These are phyloP conservation scores for Achlya flavicornis DNA, from an alignment of 2,888 invertebrate species.

Conservation along the genomic window DNA sequence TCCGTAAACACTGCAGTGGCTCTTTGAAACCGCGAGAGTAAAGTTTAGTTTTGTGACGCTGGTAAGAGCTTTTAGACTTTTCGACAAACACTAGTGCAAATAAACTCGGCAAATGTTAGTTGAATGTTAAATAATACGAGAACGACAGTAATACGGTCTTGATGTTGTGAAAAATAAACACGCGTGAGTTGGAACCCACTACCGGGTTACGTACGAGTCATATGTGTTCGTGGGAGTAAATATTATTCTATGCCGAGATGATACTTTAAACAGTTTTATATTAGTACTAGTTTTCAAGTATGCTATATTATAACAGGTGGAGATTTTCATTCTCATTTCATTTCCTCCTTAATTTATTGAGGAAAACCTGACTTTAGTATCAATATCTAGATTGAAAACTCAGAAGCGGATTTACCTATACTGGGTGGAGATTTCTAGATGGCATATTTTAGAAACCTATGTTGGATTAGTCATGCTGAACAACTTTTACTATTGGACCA, in stretches of 20 bases:
- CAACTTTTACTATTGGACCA: no score
- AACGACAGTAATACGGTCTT: neutral
- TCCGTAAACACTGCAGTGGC: slow-evolving; percentile 21
- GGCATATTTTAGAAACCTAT: no score
- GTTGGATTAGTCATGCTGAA: no score
- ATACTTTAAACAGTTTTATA: neutral
- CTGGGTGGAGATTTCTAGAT: no score
- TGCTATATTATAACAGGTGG: no score
- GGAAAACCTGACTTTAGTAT: no score
- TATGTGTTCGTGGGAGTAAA: neutral
- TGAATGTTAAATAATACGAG: slow-evolving; percentile 20
- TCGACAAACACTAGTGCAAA: slow-evolving; percentile 21
- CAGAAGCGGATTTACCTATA: no score
- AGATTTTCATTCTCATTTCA: no score
- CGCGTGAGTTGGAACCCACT: neutral
- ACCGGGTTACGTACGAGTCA: neutral
- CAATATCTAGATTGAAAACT: no score
- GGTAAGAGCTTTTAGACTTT: slow-evolving; percentile 26
- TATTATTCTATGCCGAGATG: neutral
- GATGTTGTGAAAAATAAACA: slow-evolving; percentile 3
- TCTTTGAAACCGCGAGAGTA: slow-evolving; percentile 24
- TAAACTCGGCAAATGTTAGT: slow-evolving; percentile 23
- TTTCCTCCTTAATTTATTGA: no score
- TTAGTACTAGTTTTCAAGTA: no score
- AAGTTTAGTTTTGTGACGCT: slow-evolving; percentile 26